Percentiles rank a stretch among this genome's conserved stretches.
Evolutionary conservation across 2,888 invertebrate species (phyloP).

Genomic region (Minunthozetes semirufus): DNA sequence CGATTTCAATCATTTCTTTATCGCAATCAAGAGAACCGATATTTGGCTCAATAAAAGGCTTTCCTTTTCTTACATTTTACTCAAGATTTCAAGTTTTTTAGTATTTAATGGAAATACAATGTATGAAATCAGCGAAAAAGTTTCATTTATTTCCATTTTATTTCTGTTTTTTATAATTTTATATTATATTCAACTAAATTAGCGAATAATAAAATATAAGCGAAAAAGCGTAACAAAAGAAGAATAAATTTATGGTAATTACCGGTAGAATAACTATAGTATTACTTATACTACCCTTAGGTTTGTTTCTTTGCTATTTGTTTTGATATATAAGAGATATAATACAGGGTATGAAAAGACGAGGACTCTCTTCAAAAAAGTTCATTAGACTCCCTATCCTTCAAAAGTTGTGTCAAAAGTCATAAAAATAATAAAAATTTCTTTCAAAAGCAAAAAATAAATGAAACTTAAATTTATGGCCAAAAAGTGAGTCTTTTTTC

Average conservation of each 20-base stretch:
- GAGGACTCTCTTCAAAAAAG: background rate
- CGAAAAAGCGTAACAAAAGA: background rate
- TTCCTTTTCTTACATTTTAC: background rate
- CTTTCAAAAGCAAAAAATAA: background rate
- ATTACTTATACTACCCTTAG: background rate
- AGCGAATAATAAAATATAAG: conserved; percentile 7
- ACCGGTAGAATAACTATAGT: background rate
- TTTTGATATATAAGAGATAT: too few relatives aligned
- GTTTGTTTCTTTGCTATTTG: background rate
- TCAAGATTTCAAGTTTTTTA: too few relatives aligned
- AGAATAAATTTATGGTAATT: conserved; percentile 9
- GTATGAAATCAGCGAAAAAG: too few relatives aligned
- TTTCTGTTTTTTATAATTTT: background rate
- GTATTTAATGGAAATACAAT: too few relatives aligned
- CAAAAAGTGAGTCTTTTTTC: background rate
- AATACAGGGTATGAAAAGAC: background rate
- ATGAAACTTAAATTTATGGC: background rate
- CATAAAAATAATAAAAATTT: background rate
- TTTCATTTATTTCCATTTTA: background rate
- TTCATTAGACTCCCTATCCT: background rate
- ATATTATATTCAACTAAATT: background rate
- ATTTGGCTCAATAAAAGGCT: background rate
- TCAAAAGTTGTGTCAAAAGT: background rate
- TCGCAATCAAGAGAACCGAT: background rate
- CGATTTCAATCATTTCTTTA: background rate